These are phyloP conservation scores for Xylophagus ater DNA, from an alignment of 2,888 invertebrate genomes.

Conservation along the genomic window DNA sequence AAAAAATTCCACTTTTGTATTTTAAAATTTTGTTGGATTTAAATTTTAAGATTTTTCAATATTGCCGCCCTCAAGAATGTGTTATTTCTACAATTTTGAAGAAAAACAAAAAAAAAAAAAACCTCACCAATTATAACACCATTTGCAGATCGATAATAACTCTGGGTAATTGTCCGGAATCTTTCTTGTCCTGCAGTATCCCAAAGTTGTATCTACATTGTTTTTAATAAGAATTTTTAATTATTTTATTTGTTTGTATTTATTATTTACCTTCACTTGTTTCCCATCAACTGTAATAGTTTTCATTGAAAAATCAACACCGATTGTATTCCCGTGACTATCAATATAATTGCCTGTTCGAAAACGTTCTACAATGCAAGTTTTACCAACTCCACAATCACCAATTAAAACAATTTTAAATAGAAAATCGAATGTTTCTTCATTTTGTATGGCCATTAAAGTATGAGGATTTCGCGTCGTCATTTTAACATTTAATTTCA, in stretches of 20 bases:
- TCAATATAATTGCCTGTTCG: constrained; percentile 93
- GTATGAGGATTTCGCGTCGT: constrained; percentile 64
- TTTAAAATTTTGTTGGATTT: constrained; percentile 9
- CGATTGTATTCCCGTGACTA: constrained; percentile 91
- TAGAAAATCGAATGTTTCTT: constrained; percentile 82
- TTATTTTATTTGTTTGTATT: constrained; percentile 5
- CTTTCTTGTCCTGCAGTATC: constrained; percentile 95
- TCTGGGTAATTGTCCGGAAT: constrained; percentile 93
- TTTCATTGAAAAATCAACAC: constrained; percentile 98
- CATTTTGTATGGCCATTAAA: constrained; percentile 58
- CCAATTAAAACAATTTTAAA: constrained; percentile 94
- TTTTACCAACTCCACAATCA: constrained; percentile 84
- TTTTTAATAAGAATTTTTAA: constrained; percentile 6
- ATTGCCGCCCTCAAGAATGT: background rate
- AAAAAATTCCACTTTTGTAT: background rate
- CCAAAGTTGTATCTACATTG: constrained; percentile 66
- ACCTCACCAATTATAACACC: constrained; percentile 78
- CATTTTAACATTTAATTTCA: too few relatives aligned
- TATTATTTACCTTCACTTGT: constrained; percentile 69
- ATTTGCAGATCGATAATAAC: constrained; percentile 93
- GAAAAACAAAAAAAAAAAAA: constrained; percentile 8
- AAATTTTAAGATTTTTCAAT: background rate
- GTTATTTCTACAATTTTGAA: background rate
- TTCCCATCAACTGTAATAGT: constrained; percentile 88
- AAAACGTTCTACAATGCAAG: constrained; percentile 90